Percentiles rank a stretch among this genome's conserved stretches.
Evolutionary conservation across 1,140 invertebrate species (phyloP).

Genomic region (Eumaeus atala): DNA sequence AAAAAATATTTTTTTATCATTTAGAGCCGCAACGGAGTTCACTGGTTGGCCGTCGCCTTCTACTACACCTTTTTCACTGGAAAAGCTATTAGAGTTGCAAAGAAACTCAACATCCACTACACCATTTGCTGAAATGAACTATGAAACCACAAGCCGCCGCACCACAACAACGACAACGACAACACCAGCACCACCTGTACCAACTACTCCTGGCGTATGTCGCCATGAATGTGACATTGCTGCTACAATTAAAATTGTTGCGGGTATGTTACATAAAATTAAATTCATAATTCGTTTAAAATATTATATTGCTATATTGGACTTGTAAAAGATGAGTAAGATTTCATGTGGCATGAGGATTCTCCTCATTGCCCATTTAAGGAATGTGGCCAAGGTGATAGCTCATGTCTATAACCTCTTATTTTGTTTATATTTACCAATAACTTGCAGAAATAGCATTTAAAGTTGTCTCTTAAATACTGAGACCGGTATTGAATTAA

Average conservation of each 20-base stretch:
- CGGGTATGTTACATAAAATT: constrained; percentile 51
- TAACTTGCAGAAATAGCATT: too few species aligned
- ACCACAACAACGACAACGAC: constrained; percentile 85
- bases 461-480: not conserved
- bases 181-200: constrained; percentile 80
- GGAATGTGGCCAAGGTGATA: too few species aligned
- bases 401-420: too few species aligned
- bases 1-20: constrained; percentile 17
- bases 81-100: constrained; percentile 84
- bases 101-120: constrained; percentile 76
- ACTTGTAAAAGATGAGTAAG: too few species aligned
- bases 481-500: too few species aligned
- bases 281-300: not conserved
- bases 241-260: constrained; percentile 87
- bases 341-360: too few species aligned
- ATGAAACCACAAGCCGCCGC: constrained; percentile 75
- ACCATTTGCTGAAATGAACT: constrained; percentile 58
- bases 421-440: too few species aligned
- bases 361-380: too few species aligned
- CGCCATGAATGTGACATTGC: constrained; percentile 86
- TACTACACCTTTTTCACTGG: constrained; percentile 88
- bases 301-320: too few species aligned
- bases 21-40: constrained; percentile 88
- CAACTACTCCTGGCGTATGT: constrained; percentile 88
- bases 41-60: constrained; percentile 91